Conservation (phyloP, 23 tunicate species). For the Styela plicata region DNA sequence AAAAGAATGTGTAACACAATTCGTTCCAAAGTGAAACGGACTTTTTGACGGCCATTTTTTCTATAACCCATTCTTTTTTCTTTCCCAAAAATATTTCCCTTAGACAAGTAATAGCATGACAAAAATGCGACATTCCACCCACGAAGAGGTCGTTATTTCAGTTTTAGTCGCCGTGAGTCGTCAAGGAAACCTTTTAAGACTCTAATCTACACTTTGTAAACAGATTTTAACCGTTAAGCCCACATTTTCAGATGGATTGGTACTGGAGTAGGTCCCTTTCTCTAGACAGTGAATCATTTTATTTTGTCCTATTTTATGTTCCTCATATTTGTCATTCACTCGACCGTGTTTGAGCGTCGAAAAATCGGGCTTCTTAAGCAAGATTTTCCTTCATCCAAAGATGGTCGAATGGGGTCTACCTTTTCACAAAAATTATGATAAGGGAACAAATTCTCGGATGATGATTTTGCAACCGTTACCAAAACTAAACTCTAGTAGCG, state of each 20-base stretch:
- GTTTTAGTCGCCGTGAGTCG: background rate
- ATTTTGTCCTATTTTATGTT: too few relatives aligned
- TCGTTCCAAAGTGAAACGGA: too few relatives aligned
- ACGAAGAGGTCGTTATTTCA: background rate
- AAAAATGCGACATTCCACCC: background rate
- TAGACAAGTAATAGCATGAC: background rate
- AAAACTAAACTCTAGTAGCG: background rate
- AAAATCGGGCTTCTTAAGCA: too few relatives aligned
- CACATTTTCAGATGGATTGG: constrained; percentile 27
- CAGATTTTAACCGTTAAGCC: constrained; percentile 28
- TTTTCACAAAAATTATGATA: too few relatives aligned
- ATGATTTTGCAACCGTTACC: background rate
- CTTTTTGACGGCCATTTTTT: background rate
- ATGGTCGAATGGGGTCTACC: background rate
- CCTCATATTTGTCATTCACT: too few relatives aligned
- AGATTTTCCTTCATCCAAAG: background rate
- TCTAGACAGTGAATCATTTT: background rate
- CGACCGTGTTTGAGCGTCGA: too few relatives aligned
- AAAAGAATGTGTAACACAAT: too few relatives aligned
- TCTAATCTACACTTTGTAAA: constrained; percentile 24
- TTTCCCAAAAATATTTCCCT: background rate
- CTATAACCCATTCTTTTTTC: background rate
- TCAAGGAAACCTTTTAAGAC: constrained; percentile 10
- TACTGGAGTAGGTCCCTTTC: constrained; percentile 15
- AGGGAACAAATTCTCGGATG: background rate